Evolutionary conservation across 2,113 vertebrate genomes (phyloP).

Genomic region (Ascaphus truei): DNA sequence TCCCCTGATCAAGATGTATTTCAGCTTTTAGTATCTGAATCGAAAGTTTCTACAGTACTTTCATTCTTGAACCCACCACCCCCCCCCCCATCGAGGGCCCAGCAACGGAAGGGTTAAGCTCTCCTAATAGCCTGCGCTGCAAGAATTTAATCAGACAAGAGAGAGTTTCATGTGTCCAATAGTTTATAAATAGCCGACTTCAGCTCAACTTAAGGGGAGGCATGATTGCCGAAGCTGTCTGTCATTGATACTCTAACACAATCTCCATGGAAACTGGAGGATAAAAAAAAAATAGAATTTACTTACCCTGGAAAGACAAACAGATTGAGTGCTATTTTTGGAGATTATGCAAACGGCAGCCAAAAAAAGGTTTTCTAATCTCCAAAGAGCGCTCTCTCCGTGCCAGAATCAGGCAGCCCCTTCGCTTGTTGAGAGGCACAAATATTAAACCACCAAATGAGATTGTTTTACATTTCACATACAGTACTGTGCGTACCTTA

Average conservation of each 20-base stretch:
- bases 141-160: not conserved
- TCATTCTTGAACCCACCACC: too few species aligned
- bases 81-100: too few species aligned
- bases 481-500: not conserved
- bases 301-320: conserved; percentile 30
- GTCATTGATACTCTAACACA: conserved; percentile 26
- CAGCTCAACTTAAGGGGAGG: too few species aligned
- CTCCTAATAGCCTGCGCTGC: not conserved
- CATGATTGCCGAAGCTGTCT: not conserved
- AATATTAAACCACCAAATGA: not conserved
- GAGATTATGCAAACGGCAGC: conserved; percentile 23
- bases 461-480: not conserved
- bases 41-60: too few species aligned
- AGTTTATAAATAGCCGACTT: conserved; percentile 18
- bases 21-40: too few species aligned
- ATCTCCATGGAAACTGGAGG: conserved; percentile 34
- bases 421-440: not conserved
- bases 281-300: conserved; percentile 21
- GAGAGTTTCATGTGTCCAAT: not conserved
- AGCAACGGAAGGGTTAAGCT: not conserved
- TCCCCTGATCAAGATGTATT: too few species aligned
- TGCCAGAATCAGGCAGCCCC: not conserved
- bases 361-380: not conserved
- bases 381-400: not conserved
- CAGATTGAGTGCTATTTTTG: conserved; percentile 31